phyloP scores from a whole-genome alignment of 2,888 invertebrate genomes.

The Rhagophthalmus giganteus region DNA sequence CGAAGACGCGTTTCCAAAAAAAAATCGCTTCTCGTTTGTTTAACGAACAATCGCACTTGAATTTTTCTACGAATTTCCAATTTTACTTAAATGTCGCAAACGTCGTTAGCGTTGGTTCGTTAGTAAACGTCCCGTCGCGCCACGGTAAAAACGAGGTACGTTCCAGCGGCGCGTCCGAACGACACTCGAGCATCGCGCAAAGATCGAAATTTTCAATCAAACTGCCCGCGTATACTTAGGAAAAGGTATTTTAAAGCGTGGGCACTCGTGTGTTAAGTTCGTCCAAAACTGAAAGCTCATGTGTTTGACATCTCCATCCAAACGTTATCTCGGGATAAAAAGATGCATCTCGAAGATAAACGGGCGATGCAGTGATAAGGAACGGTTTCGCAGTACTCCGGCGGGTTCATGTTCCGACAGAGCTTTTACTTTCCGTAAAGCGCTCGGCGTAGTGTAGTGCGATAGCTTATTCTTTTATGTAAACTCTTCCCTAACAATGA shows the following conservation, averaged over 20 bases:
- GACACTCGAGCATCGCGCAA: too few species aligned
- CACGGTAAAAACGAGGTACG: too few species aligned
- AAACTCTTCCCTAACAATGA: slow-evolving; percentile 43
- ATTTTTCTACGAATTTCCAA: too few species aligned
- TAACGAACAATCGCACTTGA: too few species aligned
- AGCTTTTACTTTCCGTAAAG: slow-evolving; percentile 20
- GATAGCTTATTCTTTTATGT: slow-evolving; percentile 43
- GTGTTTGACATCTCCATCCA: slow-evolving; percentile 56
- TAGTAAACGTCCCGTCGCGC: too few species aligned
- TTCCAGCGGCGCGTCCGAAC: too few species aligned
- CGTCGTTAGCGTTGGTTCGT: too few species aligned
- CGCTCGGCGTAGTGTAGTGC: slow-evolving; percentile 18
- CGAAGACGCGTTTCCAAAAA: too few species aligned
- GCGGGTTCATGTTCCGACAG: slow-evolving; percentile 37
- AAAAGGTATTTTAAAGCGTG: slow-evolving; percentile 14
- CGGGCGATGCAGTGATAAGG: slow-evolving; percentile 47
- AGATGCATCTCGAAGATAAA: slow-evolving; percentile 51
- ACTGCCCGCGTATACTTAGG: too few species aligned
- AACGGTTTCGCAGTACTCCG: slow-evolving; percentile 34
- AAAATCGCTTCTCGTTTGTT: too few species aligned
- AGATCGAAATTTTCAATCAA: too few species aligned
- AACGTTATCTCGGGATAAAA: slow-evolving; percentile 50
- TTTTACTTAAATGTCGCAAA: too few species aligned
- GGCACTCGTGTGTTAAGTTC: slow-evolving; percentile 29
- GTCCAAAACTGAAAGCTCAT: slow-evolving; percentile 34